Evolutionary conservation across 2,113 vertebrate species (phyloP).

Genomic region (Falco punctatus): DNA sequence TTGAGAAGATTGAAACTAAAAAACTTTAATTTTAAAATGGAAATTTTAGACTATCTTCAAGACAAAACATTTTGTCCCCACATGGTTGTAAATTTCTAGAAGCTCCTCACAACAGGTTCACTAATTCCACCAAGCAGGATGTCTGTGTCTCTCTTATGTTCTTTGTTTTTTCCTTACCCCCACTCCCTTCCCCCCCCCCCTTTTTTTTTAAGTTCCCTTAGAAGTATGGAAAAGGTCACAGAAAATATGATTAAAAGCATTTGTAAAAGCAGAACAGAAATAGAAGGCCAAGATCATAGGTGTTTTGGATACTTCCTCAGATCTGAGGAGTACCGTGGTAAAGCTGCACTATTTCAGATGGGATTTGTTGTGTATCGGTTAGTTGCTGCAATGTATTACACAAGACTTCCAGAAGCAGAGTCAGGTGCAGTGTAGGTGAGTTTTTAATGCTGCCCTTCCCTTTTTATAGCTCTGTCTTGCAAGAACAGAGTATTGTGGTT

Average conservation of each 20-base stretch:
- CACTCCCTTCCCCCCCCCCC: background rate
- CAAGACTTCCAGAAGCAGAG: slow-evolving; percentile 13
- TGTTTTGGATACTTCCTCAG: background rate
- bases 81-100: background rate
- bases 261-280: background rate
- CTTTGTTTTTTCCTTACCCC: background rate
- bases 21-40: background rate
- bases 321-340: background rate
- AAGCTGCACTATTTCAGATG: background rate
- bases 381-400: slow-evolving; percentile 20
- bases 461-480: slow-evolving; percentile 29
- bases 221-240: background rate
- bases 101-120: background rate
- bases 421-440: slow-evolving; percentile 17
- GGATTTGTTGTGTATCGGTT: background rate
- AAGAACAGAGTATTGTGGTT: background rate
- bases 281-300: background rate
- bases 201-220: background rate
- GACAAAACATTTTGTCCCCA: background rate
- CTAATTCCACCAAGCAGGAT: background rate
- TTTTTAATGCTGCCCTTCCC: slow-evolving; percentile 53
- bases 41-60: background rate
- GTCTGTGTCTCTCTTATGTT: background rate
- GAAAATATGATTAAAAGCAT: background rate
- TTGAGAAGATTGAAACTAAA: background rate